Conservation (phyloP, 2,113 vertebrate species). For the Burhinus oedicnemus region DNA sequence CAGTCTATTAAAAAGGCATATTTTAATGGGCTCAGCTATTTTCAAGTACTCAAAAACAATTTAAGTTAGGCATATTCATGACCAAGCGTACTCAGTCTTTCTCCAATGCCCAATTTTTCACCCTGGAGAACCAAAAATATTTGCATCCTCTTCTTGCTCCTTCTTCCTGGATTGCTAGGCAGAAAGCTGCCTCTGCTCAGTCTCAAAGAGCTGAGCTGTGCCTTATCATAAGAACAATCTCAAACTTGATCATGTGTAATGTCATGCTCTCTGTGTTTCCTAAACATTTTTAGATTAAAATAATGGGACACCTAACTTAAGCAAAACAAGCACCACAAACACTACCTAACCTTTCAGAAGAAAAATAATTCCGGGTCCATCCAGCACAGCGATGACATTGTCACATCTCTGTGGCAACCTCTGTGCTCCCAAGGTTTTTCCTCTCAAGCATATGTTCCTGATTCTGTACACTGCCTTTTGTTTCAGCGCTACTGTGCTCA, state of each 20-base stretch:
- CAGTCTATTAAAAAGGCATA: background rate
- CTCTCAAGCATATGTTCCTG: background rate
- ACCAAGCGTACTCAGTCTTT: background rate
- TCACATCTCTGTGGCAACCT: background rate
- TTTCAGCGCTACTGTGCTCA: background rate
- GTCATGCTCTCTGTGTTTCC: background rate
- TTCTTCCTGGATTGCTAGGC: background rate
- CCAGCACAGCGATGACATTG: background rate
- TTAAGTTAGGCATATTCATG: background rate
- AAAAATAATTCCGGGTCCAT: background rate
- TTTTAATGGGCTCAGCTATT: background rate
- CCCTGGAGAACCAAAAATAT: background rate
- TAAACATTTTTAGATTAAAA: background rate
- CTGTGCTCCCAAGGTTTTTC: background rate
- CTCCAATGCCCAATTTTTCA: background rate
- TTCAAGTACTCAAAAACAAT: background rate
- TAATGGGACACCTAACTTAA: background rate
- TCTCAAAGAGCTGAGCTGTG: background rate
- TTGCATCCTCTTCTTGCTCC: background rate
- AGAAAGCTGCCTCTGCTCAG: background rate
- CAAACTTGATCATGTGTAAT: background rate
- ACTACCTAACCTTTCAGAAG: background rate
- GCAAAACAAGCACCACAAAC: background rate
- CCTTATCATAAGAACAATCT: background rate
- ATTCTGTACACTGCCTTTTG: background rate